phyloP scores from a whole-genome alignment of 2,888 invertebrate genomes.

The Agrochola lota region DNA sequence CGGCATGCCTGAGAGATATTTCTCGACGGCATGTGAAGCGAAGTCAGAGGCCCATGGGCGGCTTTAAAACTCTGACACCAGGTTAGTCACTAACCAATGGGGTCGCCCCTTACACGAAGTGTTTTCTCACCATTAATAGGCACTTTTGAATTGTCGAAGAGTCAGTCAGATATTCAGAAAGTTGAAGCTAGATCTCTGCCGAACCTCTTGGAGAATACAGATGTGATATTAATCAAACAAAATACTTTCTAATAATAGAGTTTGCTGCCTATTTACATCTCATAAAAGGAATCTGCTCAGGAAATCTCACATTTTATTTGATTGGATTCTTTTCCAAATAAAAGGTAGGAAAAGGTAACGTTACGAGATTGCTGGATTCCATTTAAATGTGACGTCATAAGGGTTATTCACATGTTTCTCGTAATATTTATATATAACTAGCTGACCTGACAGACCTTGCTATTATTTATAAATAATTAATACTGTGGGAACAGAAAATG shows the following conservation, averaged over 20 bases:
- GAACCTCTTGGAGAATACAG: not conserved
- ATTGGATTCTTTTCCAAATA: constrained; percentile 22
- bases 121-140: too few relatives aligned
- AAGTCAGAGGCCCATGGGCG: too few relatives aligned
- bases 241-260: constrained; percentile 9
- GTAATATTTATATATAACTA: constrained; percentile 3
- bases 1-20: too few relatives aligned
- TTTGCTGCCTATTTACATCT: constrained; percentile 23
- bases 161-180: too few relatives aligned
- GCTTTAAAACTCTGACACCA: too few relatives aligned
- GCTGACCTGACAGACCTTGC: not conserved
- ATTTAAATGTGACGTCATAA: constrained; percentile 17
- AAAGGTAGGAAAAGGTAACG: constrained; percentile 31
- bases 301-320: constrained; percentile 32
- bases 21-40: too few relatives aligned
- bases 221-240: not conserved
- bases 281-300: constrained; percentile 21
- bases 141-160: too few relatives aligned
- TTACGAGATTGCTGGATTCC: constrained; percentile 20
- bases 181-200: too few relatives aligned
- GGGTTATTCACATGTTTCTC: not conserved
- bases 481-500: too few relatives aligned
- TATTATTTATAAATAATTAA: too few relatives aligned
- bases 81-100: too few relatives aligned
- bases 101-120: not conserved